These are phyloP conservation scores for Leptopterna dolabrata DNA, from an alignment of 2,888 invertebrate species.

Conservation along the genomic window DNA sequence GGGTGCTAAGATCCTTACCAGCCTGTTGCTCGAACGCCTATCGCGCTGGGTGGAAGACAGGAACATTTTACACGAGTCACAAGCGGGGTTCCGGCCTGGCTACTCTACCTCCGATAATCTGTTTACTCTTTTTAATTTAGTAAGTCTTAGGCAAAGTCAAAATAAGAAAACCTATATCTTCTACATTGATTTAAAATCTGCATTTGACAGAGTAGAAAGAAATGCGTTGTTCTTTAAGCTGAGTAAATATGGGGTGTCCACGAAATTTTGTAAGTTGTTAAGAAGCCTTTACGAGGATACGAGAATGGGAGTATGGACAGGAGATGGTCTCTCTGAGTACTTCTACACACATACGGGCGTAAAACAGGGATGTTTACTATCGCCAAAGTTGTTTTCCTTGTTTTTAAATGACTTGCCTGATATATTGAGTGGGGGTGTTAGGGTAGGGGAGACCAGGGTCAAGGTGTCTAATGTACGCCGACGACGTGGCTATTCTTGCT, in stretches of 20 bases:
- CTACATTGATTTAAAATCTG: conserved; percentile 42
- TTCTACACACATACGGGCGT: not conserved
- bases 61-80: conserved; percentile 30
- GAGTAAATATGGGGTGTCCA: not conserved
- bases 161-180: conserved; percentile 12
- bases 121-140: conserved; percentile 14
- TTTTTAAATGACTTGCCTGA: conserved; percentile 17
- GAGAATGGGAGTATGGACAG: conserved; percentile 3
- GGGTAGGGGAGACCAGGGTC: conserved; percentile 49
- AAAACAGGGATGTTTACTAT: conserved; percentile 14
- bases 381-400: not conserved
- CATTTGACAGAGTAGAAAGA: conserved; percentile 46
- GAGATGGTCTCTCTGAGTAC: not conserved
- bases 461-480: conserved; percentile 58
- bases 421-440: conserved; percentile 14
- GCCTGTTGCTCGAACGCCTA: conserved; percentile 41
- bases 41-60: not conserved
- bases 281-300: conserved; percentile 20
- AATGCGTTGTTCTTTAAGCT: conserved; percentile 19
- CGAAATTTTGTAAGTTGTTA: not conserved
- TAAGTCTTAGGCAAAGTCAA: not conserved
- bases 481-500: conserved; percentile 58
- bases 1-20: conserved; percentile 43
- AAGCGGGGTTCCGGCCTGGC: conserved; percentile 41
- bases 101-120: conserved; percentile 36